Evolutionary conservation across 2,797 vertebrate genomes (phyloP).

Genomic region (Phrynocephalus forsythii): DNA sequence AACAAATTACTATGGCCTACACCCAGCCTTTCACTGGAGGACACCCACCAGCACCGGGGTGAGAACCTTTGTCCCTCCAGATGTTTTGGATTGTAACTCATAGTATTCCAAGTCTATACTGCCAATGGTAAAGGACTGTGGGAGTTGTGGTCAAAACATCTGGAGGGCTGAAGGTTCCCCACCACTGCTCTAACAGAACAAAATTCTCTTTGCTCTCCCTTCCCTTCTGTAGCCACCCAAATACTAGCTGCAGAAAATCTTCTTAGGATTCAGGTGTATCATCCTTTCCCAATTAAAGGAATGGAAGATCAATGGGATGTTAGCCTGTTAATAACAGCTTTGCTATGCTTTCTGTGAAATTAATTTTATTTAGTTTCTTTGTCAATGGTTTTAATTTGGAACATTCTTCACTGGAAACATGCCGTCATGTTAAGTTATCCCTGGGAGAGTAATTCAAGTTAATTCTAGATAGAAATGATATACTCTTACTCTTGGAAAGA

Average conservation of each 20-base stretch:
- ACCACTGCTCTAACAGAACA: neutral
- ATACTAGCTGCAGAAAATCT: too few relatives aligned
- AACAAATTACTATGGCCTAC: neutral
- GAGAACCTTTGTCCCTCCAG: too few relatives aligned
- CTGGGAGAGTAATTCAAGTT: conserved; percentile 17
- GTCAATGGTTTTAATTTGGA: conserved; percentile 28
- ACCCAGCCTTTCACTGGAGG: neutral
- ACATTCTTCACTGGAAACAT: conserved; percentile 41
- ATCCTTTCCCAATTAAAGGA: too few relatives aligned
- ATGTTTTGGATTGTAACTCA: too few relatives aligned
- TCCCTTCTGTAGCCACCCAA: neutral
- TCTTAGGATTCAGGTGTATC: too few relatives aligned
- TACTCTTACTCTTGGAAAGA: conserved; percentile 49
- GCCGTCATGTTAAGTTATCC: conserved; percentile 26
- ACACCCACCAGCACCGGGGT: neutral
- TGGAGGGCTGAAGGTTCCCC: too few relatives aligned
- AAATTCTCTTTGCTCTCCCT: too few relatives aligned
- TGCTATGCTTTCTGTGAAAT: neutral
- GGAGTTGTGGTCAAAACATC: too few relatives aligned
- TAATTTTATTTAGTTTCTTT: conserved; percentile 6
- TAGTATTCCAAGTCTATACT: too few relatives aligned
- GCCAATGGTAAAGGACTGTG: too few relatives aligned
- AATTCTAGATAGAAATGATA: conserved; percentile 78
- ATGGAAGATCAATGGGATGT: too few relatives aligned
- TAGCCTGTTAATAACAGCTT: neutral